These are phyloP conservation scores for Staurois parvus DNA, from an alignment of 2,797 vertebrate genomes.

Conservation along the genomic window DNA sequence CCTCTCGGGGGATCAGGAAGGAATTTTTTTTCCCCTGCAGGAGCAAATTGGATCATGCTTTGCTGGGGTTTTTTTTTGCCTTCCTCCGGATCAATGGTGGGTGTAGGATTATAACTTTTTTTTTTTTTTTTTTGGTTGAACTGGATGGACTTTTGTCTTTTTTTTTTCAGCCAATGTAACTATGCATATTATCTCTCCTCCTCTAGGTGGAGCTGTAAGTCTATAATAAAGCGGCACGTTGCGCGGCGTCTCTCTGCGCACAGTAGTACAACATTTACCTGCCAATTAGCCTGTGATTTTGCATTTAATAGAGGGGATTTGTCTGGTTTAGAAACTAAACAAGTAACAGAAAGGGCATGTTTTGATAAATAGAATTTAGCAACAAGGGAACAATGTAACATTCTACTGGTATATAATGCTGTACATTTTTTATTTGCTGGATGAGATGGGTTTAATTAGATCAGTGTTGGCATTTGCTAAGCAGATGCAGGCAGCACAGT, in stretches of 20 bases:
- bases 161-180: too few species aligned
- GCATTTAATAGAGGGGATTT: constrained; percentile 39
- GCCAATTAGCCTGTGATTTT: constrained; percentile 40
- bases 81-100: too few species aligned
- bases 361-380: constrained; percentile 45
- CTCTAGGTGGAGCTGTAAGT: constrained; percentile 43
- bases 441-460: constrained; percentile 43
- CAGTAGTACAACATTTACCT: constrained; percentile 23
- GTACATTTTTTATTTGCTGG: constrained; percentile 34
- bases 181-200: neutral
- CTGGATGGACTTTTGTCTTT: too few species aligned
- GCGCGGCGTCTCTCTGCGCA: neutral
- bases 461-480: constrained; percentile 31
- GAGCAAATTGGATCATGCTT: too few species aligned
- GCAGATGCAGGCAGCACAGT: neutral
- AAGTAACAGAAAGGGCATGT: constrained; percentile 42
- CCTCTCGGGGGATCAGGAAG: too few species aligned
- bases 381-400: constrained; percentile 33
- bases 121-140: too few species aligned
- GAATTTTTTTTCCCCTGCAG: too few species aligned
- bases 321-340: constrained; percentile 44
- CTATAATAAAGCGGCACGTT: neutral
- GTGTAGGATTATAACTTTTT: too few species aligned
- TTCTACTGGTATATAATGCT: constrained; percentile 24
- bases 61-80: too few species aligned